These are phyloP conservation scores for Allenopithecus nigroviridis DNA, from an alignment of 2,797 vertebrate species.

Conservation along the genomic window DNA sequence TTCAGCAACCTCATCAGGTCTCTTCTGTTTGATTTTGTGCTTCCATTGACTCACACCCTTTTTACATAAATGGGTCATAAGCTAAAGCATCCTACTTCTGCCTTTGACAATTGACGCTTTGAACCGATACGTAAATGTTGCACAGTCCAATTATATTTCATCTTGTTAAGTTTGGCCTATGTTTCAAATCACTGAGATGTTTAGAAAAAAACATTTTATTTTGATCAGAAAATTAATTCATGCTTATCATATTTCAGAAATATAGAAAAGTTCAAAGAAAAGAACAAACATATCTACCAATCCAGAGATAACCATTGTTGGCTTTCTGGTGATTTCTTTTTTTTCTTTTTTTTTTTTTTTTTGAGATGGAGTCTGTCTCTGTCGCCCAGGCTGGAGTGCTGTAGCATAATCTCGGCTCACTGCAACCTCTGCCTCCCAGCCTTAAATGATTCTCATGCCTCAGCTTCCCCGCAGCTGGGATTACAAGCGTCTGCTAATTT, in stretches of 20 bases:
- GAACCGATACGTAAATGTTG: not conserved
- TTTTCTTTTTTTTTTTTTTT: not conserved
- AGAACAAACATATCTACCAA: not conserved
- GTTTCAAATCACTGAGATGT: not conserved
- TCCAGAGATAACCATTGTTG: not conserved
- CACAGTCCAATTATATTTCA: not conserved
- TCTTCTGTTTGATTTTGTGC: not conserved
- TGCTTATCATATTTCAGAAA: constrained; percentile 27
- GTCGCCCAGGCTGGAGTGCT: not conserved
- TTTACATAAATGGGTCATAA: not conserved
- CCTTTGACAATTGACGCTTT: not conserved
- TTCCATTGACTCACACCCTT: not conserved
- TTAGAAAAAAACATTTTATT: not conserved
- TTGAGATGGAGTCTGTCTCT: not conserved
- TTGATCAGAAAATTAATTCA: constrained; percentile 5
- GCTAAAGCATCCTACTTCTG: not conserved
- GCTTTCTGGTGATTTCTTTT: not conserved
- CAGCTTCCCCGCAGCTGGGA: not conserved
- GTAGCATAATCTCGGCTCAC: not conserved
- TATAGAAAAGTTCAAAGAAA: not conserved
- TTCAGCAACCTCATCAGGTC: not conserved
- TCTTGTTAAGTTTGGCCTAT: not conserved
- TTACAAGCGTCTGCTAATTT: not conserved
- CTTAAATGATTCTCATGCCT: not conserved
- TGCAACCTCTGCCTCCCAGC: not conserved